Base-by-base conservation (phyloP, 2,113 vertebrate genomes). In the Spea bombifrons region DNA sequence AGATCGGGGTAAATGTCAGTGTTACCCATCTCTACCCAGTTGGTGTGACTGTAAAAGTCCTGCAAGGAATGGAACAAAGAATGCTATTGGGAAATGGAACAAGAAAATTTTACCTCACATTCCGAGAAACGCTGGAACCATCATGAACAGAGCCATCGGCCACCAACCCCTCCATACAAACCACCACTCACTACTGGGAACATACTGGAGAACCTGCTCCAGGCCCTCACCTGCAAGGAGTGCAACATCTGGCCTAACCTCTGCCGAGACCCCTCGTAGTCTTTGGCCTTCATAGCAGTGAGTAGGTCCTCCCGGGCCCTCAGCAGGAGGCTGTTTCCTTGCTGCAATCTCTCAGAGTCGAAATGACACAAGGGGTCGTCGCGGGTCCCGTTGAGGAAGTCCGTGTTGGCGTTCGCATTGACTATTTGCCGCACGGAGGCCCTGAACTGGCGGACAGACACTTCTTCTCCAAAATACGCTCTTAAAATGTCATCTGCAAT, bases 31-130 rank as follows among this genome's bases (percentile, higher is more conserved):
- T 96, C 95, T 44, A 94, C 92, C 94, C 95, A 95, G 88, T 94
- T 96, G 84, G 93, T 96, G 85, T 96, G 94, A 81, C 94, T 96
- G 78, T 95, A 95, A 86, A 96, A 96, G 85, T 96, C 95, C 94
- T 95, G 83, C 30, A 66, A 3, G 16, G 7, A 8, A 64, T 43
- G n/a, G 16, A 30, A 30, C 30, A 49, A 44, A 57, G 3, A 57
- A 43, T 9, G 10, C 2, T 13, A 59, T 4, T 9, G 55, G 30
- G 55, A 59, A 59, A 63, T 13, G 55, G 3, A 59, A 5, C 55
- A 4, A 59, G 55, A 59, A n/a, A n/a, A 59, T 3, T 3, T 9
- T 59, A 13, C 55, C 10, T 5, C 5, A 4, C 4, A 59, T 59
- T 13, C 13, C 12, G 57, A 61, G 57, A 5, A 61, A n/a, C n/a